Conservation (phyloP, 2,113 vertebrate species). For the Noturus placidus region DNA sequence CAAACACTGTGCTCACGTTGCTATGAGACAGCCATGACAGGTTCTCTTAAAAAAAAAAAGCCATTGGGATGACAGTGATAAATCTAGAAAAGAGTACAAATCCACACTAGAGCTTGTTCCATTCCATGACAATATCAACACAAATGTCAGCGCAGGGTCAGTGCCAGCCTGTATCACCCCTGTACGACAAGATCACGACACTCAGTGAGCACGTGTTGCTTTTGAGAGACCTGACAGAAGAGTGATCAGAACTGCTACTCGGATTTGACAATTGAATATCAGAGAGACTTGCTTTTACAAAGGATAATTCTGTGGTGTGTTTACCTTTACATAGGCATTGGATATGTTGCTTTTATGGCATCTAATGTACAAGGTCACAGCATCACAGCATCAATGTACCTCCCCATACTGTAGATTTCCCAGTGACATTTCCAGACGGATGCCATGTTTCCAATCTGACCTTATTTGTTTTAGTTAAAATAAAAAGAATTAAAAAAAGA, state of each 20-base stretch:
- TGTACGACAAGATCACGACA: slow-evolving; percentile 41
- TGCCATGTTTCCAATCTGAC: slow-evolving; percentile 57
- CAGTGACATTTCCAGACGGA: slow-evolving; percentile 70
- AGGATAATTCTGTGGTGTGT: not conserved
- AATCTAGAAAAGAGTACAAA: slow-evolving; percentile 60
- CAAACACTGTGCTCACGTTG: slow-evolving; percentile 45
- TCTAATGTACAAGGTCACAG: too few relatives aligned
- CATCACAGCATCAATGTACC: slow-evolving; percentile 18
- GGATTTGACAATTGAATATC: not conserved
- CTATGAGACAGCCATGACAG: slow-evolving; percentile 51
- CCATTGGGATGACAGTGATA: slow-evolving; percentile 61
- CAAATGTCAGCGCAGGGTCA: slow-evolving; percentile 70
- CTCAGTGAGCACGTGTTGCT: slow-evolving; percentile 3
- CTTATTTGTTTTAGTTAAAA: slow-evolving; percentile 56
- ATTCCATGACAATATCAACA: slow-evolving; percentile 68
- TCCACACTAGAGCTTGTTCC: slow-evolving; percentile 52
- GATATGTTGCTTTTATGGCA: slow-evolving; percentile 20
- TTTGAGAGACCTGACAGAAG: slow-evolving; percentile 14
- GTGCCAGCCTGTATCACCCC: slow-evolving; percentile 61
- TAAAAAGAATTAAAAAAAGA: slow-evolving; percentile 29
- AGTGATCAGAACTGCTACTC: slow-evolving; percentile 3
- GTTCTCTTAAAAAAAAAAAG: slow-evolving; percentile 50
- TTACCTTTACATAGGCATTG: not conserved
- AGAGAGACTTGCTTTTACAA: not conserved
- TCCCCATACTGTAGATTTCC: slow-evolving; percentile 61